A percentile compares a stretch with the other conserved stretches of the same genome.
Evolutionary conservation across 2,113 vertebrate genomes (phyloP).

Genomic region (Telmatochromis sp.): DNA sequence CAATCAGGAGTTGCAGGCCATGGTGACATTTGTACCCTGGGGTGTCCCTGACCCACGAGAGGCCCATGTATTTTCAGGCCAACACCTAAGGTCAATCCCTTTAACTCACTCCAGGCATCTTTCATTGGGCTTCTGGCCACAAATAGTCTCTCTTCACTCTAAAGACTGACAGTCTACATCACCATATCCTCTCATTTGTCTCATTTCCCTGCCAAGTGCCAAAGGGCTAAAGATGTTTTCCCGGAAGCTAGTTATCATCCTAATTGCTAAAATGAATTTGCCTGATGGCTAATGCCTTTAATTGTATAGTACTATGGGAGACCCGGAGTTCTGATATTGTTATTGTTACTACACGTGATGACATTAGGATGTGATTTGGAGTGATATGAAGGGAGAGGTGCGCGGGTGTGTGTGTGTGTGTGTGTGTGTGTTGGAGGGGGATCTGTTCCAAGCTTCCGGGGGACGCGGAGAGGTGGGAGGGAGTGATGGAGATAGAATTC

Average conservation of each 20-base stretch:
- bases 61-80: not conserved
- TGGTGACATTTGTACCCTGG: not conserved
- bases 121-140: not conserved
- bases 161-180: not conserved
- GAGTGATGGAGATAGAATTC: not conserved
- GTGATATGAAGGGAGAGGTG: slow-evolving; percentile 18
- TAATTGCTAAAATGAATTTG: slow-evolving; percentile 24
- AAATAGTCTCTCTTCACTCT: not conserved
- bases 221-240: not conserved
- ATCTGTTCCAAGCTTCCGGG: not conserved
- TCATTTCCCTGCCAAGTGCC: not conserved
- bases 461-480: not conserved
- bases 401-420: not conserved
- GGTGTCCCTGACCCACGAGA: not conserved
- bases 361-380: slow-evolving; percentile 37
- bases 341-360: slow-evolving; percentile 1
- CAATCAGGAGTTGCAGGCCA: not conserved
- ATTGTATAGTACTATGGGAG: not conserved
- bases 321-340: not conserved
- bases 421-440: not conserved
- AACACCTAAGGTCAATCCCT: slow-evolving; percentile 31
- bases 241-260: not conserved
- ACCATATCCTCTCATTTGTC: not conserved
- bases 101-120: slow-evolving; percentile 1
- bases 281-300: slow-evolving; percentile 9